A percentile compares a stretch with the other conserved stretches of the same genome.
phyloP scores from a whole-genome alignment of 2,113 vertebrate species.

The Seriola dumerili region DNA sequence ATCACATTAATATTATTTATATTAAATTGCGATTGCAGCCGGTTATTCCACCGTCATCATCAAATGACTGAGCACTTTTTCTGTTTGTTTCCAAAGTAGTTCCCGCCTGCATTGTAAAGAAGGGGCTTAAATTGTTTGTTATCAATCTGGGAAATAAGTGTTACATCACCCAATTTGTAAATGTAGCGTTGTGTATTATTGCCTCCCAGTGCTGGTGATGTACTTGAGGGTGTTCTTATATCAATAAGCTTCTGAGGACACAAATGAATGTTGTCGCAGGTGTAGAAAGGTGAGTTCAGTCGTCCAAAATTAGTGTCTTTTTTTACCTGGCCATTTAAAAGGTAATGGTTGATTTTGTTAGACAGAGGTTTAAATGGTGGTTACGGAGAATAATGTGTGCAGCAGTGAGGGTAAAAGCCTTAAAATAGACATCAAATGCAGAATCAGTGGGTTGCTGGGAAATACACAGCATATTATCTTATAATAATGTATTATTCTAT shows the following conservation, averaged over 20 bases:
- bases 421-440: neutral
- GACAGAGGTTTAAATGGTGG: neutral
- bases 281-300: neutral
- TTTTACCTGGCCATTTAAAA: neutral
- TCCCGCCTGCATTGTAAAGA: neutral
- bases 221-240: too few species aligned
- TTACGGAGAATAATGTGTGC: neutral
- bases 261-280: neutral
- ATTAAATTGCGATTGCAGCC: neutral
- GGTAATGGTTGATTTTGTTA: neutral
- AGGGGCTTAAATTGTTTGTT: neutral
- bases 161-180: neutral
- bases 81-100: neutral
- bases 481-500: neutral
- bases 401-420: neutral
- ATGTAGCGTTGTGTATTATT: neutral
- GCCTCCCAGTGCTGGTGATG: too few species aligned
- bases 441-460: neutral
- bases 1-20: neutral
- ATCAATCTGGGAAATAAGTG: neutral
- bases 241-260: neutral
- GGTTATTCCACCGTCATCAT: constrained; percentile 1
- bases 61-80: neutral
- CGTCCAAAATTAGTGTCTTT: neutral
- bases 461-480: neutral